Evolutionary conservation across 2,797 vertebrate species (phyloP).

Genomic region (Molossus molossus): DNA sequence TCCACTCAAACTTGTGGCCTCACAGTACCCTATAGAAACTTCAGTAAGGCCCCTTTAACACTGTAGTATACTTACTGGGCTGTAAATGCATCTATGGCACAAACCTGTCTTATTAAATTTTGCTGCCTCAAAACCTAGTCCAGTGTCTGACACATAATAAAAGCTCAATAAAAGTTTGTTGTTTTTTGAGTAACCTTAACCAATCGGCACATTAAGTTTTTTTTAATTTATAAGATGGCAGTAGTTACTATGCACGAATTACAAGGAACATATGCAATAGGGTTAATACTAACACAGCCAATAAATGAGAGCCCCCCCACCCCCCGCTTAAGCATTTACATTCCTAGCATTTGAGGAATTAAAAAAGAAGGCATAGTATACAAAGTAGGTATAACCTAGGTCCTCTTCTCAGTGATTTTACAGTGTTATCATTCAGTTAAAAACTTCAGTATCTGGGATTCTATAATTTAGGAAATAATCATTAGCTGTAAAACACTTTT

Average conservation of each 20-base stretch:
- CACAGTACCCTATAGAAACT: background rate
- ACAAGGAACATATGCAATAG: background rate
- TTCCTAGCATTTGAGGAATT: background rate
- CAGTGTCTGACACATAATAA: slow-evolving; percentile 2
- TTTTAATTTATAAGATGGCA: background rate
- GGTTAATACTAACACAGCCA: background rate
- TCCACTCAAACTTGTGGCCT: background rate
- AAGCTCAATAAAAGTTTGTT: background rate
- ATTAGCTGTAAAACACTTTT: background rate
- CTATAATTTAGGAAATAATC: slow-evolving; percentile 40
- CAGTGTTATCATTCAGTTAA: background rate
- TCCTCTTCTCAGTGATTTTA: background rate
- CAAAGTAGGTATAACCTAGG: background rate
- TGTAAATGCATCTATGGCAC: background rate
- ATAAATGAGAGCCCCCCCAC: background rate
- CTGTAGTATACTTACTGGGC: background rate
- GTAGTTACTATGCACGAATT: slow-evolving; percentile 15
- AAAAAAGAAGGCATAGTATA: background rate
- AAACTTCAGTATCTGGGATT: slow-evolving; percentile 12
- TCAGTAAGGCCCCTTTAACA: background rate
- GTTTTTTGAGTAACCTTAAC: background rate
- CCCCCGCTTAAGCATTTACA: background rate
- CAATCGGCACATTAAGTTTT: background rate
- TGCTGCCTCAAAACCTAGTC: slow-evolving; percentile 17
- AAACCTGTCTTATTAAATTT: slow-evolving; percentile 28